Percentiles rank a stretch among this genome's conserved stretches.
Conservation (phyloP, 2,797 vertebrate genomes). For the Mastacembelus armatus region DNA sequence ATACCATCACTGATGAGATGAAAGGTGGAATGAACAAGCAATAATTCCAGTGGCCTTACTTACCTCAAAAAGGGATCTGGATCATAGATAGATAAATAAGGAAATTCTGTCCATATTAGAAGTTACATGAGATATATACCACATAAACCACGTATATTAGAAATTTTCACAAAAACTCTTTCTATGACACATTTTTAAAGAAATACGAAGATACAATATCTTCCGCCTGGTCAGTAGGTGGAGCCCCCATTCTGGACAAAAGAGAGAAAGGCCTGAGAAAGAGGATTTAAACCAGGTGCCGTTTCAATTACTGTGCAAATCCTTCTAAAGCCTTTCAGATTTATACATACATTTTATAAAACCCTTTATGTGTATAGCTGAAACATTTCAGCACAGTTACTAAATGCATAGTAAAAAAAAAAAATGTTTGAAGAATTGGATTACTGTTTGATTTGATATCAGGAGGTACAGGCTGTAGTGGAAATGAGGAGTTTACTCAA, state of each 20-base stretch:
- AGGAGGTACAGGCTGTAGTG: slow-evolving; percentile 19
- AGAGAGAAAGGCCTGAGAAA: not conserved
- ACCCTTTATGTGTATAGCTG: not conserved
- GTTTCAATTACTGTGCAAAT: not conserved
- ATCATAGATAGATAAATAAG: not conserved
- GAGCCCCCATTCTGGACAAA: slow-evolving; percentile 6
- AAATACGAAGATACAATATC: not conserved
- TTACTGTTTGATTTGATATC: slow-evolving; percentile 22
- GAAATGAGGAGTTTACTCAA: slow-evolving; percentile 18
- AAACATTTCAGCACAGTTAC: slow-evolving; percentile 6
- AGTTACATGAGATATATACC: not conserved
- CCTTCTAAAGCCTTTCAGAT: not conserved
- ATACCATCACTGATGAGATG: not conserved
- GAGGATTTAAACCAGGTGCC: not conserved
- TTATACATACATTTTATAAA: slow-evolving; percentile 1
- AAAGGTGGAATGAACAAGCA: not conserved
- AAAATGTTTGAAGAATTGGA: slow-evolving; percentile 19
- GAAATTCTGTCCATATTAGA: not conserved
- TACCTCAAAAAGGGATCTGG: not conserved
- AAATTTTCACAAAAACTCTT: not conserved
- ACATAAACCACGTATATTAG: not conserved
- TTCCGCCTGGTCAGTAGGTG: slow-evolving; percentile 26
- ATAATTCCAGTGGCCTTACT: not conserved
- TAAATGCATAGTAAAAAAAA: no score
- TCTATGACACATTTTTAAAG: not conserved